Evolutionary conservation across 2,797 vertebrate species (phyloP).

Genomic region (Periophthalmus magnuspinnatus): DNA sequence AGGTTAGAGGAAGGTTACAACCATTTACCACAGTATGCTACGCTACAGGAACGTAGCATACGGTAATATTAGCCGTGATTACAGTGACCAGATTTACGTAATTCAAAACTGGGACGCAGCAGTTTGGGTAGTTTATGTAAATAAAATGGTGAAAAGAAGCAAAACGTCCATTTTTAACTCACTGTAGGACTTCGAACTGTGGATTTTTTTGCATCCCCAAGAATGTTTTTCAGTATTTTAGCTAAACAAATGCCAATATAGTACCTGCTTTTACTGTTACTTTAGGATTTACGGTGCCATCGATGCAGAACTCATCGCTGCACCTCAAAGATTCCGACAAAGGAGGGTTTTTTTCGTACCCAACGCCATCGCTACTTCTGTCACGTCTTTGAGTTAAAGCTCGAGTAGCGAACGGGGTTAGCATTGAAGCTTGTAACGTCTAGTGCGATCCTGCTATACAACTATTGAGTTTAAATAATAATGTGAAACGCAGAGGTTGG

Average conservation of each 20-base stretch:
- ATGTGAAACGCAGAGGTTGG: neutral
- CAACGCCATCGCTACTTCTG: neutral
- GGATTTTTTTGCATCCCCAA: no score
- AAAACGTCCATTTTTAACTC: no score
- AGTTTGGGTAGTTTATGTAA: no score
- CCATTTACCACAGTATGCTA: neutral
- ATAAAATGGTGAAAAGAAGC: no score
- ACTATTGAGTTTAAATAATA: neutral
- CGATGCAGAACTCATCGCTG: conserved; percentile 29
- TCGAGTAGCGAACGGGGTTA: conserved; percentile 5
- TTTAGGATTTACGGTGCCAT: conserved; percentile 38
- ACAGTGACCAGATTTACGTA: no score
- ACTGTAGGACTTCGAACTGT: no score
- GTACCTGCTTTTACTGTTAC: no score
- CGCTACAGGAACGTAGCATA: neutral
- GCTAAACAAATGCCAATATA: no score
- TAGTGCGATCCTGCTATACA: neutral
- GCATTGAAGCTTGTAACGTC: neutral
- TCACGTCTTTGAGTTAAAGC: conserved; percentile 10
- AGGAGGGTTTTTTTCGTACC: conserved; percentile 12
- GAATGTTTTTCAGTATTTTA: no score
- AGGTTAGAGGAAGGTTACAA: conserved; percentile 15
- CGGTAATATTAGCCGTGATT: neutral
- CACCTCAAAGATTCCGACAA: conserved; percentile 31
- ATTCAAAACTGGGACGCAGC: no score